Base-by-base conservation (phyloP, 1,140 invertebrate species). In the Pseudobourletiella spinata region DNA sequence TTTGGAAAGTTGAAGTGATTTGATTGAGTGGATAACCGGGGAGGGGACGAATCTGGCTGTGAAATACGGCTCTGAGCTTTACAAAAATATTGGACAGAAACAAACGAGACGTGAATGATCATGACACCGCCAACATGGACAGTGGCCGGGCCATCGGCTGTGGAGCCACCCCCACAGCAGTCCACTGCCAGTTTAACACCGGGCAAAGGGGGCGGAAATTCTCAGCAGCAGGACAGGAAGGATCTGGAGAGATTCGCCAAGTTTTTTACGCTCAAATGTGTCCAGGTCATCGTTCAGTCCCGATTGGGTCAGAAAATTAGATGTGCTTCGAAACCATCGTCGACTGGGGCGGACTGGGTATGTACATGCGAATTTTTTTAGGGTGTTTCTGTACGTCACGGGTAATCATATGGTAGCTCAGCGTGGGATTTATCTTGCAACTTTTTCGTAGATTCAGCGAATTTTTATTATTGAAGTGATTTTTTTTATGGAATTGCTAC, bases 231-330 rank as follows among this genome's bases (percentile, higher is more conserved):
- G 67, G 85, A 91, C 72, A 82, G 83, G 79, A 83, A 85, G 69
- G 85, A 87, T 67, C 77, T 93, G 73, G 87, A 91, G 55, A 91
- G 89, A 75, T 93, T 90, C 75, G 86, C 85, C 0, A 91, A 89
- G 74, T 90, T 89, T 73, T 79, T 95, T 58, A 84, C 87, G 0
- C 78, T 89, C n/a, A 94, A 93, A 78, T 82, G 85, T 57, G 84
- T 88, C 48, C 90, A 94, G 77, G 84, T 92, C 16, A 89, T 95
- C 63, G 87, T 95, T 6, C 89, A 94, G 73, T 89, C 88, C 1
- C 78, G 91, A 60, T 82, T 89, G 54, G 90, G 90, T 11, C 84
- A 89, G 58, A 93, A 91, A 76, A 82, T 90, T 26, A 81, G 81
- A 70, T 87, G 86, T 1, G 83, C 84, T 65, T 89, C 84, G 64